Evolutionary conservation across 2,888 invertebrate genomes (phyloP).

Genomic region (Napeogenes sylphis): DNA sequence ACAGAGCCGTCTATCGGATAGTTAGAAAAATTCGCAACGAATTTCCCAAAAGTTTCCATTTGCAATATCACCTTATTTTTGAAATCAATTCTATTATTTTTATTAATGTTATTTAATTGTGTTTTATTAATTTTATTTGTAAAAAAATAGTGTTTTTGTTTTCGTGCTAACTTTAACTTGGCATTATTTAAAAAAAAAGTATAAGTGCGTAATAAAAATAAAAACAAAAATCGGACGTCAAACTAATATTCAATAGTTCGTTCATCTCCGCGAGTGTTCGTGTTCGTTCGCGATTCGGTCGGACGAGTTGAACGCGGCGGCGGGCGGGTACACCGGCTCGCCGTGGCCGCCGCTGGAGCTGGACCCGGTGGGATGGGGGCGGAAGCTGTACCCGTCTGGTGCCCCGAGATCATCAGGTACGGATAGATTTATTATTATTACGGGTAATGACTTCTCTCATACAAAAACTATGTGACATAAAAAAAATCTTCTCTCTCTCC

Average conservation of each 20-base stretch:
- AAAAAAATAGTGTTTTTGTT: no score
- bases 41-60: slow-evolving; percentile 10
- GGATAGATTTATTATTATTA: slow-evolving; percentile 18
- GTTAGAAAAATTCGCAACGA: slow-evolving; percentile 11
- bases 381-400: slow-evolving; percentile 86
- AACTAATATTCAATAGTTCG: slow-evolving; percentile 39
- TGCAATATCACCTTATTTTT: no score
- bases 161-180: no score
- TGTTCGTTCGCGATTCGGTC: slow-evolving; percentile 81
- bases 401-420: slow-evolving; percentile 81
- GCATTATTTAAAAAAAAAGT: no score
- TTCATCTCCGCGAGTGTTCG: slow-evolving; percentile 54
- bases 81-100: no score
- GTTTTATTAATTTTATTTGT: no score
- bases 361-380: slow-evolving; percentile 88
- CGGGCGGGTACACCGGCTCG: slow-evolving; percentile 87
- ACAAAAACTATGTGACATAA: no score
- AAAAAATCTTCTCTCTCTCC: no score
- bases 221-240: slow-evolving; percentile 36
- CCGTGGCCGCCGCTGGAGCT: slow-evolving; percentile 88
- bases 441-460: no score
- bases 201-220: slow-evolving; percentile 32
- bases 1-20: slow-evolving; percentile 67
- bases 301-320: slow-evolving; percentile 84
- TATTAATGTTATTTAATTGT: no score